A percentile compares a stretch with the other conserved stretches of the same genome.
Evolutionary conservation across 2,888 invertebrate species (phyloP).

Genomic region (Drosophila mettleri): DNA sequence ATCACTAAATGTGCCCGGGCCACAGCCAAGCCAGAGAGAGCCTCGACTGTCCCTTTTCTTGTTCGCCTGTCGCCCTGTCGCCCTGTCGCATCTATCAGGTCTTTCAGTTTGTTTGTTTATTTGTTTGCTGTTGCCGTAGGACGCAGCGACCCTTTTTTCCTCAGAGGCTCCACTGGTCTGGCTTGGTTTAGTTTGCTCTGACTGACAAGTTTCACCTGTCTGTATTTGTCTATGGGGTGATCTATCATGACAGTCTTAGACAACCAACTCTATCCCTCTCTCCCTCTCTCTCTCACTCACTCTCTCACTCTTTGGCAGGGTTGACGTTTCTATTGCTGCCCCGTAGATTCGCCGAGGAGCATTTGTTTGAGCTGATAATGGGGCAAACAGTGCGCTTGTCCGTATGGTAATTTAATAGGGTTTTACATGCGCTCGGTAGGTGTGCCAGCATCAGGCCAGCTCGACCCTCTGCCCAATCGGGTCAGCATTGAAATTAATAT

Average conservation of each 20-base stretch:
- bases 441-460: slow-evolving; percentile 46
- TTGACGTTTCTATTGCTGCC: slow-evolving; percentile 81
- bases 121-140: slow-evolving; percentile 66
- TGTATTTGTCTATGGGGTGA: slow-evolving; percentile 78
- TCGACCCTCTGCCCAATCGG: slow-evolving; percentile 58
- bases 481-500: slow-evolving; percentile 62
- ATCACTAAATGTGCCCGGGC: slow-evolving; percentile 39
- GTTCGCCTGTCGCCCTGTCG: slow-evolving; percentile 35
- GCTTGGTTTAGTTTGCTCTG: slow-evolving; percentile 41
- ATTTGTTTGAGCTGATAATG: slow-evolving; percentile 81
- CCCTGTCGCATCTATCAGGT: slow-evolving; percentile 33
- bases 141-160: slow-evolving; percentile 66
- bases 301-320: slow-evolving; percentile 28
- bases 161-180: slow-evolving; percentile 26
- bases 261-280: slow-evolving; percentile 6
- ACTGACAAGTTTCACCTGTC: slow-evolving; percentile 81
- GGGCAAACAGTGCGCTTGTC: slow-evolving; percentile 42
- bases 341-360: slow-evolving; percentile 61
- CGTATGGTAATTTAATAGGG: slow-evolving; percentile 71
- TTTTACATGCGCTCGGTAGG: slow-evolving; percentile 42
- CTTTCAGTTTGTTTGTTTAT: slow-evolving; percentile 51
- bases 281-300: neutral
- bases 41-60: slow-evolving; percentile 17
- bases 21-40: neutral
- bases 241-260: slow-evolving; percentile 69